Evolutionary conservation across 2,797 vertebrate genomes (phyloP).

Genomic region (Craterocephalus amniculus): DNA sequence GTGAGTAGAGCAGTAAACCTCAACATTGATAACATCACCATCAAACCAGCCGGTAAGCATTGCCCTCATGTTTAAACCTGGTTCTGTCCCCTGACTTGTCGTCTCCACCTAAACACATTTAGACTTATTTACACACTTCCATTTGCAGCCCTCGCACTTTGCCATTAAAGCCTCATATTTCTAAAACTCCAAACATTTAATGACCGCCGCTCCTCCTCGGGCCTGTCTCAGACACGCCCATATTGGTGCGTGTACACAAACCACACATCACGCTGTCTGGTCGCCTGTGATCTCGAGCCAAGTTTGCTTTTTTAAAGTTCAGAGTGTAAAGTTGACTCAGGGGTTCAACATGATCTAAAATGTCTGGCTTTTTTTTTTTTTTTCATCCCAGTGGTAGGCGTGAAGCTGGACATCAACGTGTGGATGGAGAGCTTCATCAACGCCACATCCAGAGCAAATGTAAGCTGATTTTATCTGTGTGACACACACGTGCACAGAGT

Average conservation of each 20-base stretch:
- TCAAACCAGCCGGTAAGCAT: slow-evolving; percentile 93
- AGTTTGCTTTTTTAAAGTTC: slow-evolving; percentile 67
- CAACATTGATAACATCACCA: slow-evolving; percentile 81
- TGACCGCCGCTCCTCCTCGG: slow-evolving; percentile 36
- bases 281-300: slow-evolving; percentile 71
- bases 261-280: slow-evolving; percentile 64
- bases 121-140: slow-evolving; percentile 33
- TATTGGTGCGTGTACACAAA: slow-evolving; percentile 60
- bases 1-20: slow-evolving; percentile 94
- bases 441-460: slow-evolving; percentile 86
- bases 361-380: slow-evolving; percentile 61
- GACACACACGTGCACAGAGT: background rate
- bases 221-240: slow-evolving; percentile 45
- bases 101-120: slow-evolving; percentile 16
- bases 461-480: slow-evolving; percentile 75
- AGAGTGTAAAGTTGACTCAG: slow-evolving; percentile 73
- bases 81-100: background rate
- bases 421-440: slow-evolving; percentile 95
- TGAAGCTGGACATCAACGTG: slow-evolving; percentile 88
- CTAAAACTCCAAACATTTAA: slow-evolving; percentile 32
- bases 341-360: slow-evolving; percentile 65
- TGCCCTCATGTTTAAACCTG: slow-evolving; percentile 10
- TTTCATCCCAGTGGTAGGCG: slow-evolving; percentile 89
- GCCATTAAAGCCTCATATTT: slow-evolving; percentile 17
- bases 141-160: slow-evolving; percentile 2